phyloP scores from a whole-genome alignment of 1,140 invertebrate species.

The Euglossa dilemma region DNA sequence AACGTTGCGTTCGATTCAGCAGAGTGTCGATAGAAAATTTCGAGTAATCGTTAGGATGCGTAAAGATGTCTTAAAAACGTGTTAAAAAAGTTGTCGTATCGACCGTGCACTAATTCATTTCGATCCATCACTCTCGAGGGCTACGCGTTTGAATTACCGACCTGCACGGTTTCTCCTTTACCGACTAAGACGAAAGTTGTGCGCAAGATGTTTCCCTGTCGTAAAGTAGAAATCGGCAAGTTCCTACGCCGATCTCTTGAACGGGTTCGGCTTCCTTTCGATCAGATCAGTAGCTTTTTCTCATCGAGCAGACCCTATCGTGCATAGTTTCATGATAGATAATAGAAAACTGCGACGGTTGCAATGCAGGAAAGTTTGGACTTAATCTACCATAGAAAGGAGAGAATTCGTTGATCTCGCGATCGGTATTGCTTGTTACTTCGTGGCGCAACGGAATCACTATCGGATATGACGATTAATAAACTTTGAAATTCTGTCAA shows the following conservation, averaged over 20 bases:
- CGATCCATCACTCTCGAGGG: not conserved
- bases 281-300: too few species aligned
- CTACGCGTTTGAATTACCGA: not conserved
- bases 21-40: slow-evolving; percentile 10
- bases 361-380: not conserved
- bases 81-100: not conserved
- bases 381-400: not conserved
- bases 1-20: not conserved
- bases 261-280: too few species aligned
- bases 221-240: not conserved
- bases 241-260: not conserved
- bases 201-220: too few species aligned
- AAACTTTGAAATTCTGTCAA: slow-evolving; percentile 55
- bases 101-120: not conserved
- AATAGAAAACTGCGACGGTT: slow-evolving; percentile 22
- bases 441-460: slow-evolving; percentile 56
- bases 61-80: slow-evolving; percentile 6
- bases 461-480: slow-evolving; percentile 45
- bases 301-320: not conserved
- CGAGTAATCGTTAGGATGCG: not conserved
- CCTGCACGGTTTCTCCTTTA: not conserved
- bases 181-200: not conserved
- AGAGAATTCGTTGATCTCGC: not conserved
- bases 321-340: not conserved
- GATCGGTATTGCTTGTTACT: slow-evolving; percentile 53